A percentile compares a stretch with the other conserved stretches of the same genome.
Conservation (phyloP, 1,140 invertebrate species). For the Dinoponera quadriceps region DNA sequence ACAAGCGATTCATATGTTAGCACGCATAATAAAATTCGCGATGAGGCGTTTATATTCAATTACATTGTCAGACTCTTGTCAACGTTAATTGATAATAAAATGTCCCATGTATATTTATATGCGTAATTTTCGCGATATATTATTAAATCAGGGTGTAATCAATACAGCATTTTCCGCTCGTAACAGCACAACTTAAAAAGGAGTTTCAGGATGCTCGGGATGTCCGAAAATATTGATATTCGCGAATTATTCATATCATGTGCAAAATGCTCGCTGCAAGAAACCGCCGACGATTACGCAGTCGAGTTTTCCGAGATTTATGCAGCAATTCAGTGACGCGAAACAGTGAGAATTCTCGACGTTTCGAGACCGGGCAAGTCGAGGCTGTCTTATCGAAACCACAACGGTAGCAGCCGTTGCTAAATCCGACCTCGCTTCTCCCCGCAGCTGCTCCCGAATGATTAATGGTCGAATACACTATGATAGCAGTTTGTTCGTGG, state of each 20-base stretch:
- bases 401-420: neutral
- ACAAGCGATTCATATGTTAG: no score
- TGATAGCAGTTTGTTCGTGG: constrained; percentile 71
- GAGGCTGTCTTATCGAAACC: constrained; percentile 40
- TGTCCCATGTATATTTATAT: neutral
- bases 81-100: neutral
- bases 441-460: constrained; percentile 60
- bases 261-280: neutral
- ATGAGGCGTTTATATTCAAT: no score
- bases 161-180: neutral
- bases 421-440: constrained; percentile 48
- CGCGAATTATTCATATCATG: neutral
- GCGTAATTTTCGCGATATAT: no score
- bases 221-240: neutral
- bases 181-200: neutral
- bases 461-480: constrained; percentile 76
- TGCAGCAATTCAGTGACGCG: neutral
- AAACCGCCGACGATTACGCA: neutral
- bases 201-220: neutral
- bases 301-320: neutral
- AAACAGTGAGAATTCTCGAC: neutral
- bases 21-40: no score
- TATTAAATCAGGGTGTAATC: neutral
- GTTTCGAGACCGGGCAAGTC: neutral
- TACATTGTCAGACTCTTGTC: no score